Evolutionary conservation across 2,888 invertebrate genomes (phyloP).

Genomic region (Drosophila trichaetosa): DNA sequence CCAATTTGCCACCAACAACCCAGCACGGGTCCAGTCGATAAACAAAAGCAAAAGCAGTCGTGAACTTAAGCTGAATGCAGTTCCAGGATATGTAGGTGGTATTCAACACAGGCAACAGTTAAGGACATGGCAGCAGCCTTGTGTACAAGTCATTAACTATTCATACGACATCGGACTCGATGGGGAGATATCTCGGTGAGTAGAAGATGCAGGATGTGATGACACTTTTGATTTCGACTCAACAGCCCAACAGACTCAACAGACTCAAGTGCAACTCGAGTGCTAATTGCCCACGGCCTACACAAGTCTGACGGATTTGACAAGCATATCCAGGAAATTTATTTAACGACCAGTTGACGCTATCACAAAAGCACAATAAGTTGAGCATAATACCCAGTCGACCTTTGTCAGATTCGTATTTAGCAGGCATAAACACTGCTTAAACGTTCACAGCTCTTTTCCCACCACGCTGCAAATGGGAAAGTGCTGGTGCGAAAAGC

Average conservation of each 20-base stretch:
- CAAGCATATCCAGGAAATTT: slow-evolving; percentile 47
- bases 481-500: slow-evolving; percentile 8
- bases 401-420: slow-evolving; percentile 61
- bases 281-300: slow-evolving; percentile 59
- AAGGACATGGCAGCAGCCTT: slow-evolving; percentile 34
- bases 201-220: slow-evolving; percentile 52
- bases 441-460: slow-evolving; percentile 53
- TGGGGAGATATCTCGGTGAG: slow-evolving; percentile 31
- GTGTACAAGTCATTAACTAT: slow-evolving; percentile 68
- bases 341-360: slow-evolving; percentile 59
- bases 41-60: slow-evolving; percentile 58
- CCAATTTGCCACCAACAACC: slow-evolving; percentile 13
- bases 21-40: slow-evolving; percentile 54
- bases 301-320: slow-evolving; percentile 22
- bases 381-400: slow-evolving; percentile 46
- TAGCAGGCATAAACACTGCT: slow-evolving; percentile 73
- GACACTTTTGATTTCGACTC: slow-evolving; percentile 75
- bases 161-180: slow-evolving; percentile 62
- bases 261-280: slow-evolving; percentile 26
- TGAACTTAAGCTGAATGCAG: slow-evolving; percentile 60
- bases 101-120: slow-evolving; percentile 10
- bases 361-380: slow-evolving; percentile 53
- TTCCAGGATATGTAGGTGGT: slow-evolving; percentile 35
- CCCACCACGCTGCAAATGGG: slow-evolving; percentile 14
- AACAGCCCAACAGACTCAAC: slow-evolving; percentile 10